Conservation (phyloP, 2,113 vertebrate species). For the Leptosomus discolor region DNA sequence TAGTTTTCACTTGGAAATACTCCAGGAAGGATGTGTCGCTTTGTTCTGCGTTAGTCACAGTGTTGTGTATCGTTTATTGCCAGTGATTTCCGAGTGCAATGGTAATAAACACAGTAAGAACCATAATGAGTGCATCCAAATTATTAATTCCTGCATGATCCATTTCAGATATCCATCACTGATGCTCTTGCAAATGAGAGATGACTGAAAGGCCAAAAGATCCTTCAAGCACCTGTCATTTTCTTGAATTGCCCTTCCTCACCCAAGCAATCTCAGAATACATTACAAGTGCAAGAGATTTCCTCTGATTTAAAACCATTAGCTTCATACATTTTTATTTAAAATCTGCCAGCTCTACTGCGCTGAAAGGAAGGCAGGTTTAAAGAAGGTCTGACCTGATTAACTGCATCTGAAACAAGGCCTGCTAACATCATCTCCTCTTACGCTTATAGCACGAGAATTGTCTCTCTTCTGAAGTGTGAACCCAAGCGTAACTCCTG, state of each 20-base stretch:
- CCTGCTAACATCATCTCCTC: neutral
- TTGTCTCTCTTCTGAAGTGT: neutral
- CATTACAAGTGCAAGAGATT: neutral
- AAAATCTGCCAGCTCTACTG: neutral
- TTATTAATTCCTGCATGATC: neutral
- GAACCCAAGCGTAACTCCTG: neutral
- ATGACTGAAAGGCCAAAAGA: neutral
- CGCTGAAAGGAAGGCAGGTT: neutral
- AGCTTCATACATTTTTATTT: neutral
- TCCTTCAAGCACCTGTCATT: neutral
- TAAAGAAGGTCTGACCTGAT: neutral
- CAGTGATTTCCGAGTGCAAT: neutral
- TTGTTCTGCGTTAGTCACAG: neutral
- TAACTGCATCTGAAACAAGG: neutral
- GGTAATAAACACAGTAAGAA: neutral
- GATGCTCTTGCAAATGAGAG: neutral
- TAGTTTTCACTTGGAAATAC: neutral
- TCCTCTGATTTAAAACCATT: neutral
- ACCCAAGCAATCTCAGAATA: neutral
- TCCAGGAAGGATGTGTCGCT: rapidly evolving
- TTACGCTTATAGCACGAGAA: neutral
- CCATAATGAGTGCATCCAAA: neutral
- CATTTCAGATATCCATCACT: neutral
- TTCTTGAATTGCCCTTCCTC: neutral
- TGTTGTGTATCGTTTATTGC: rapidly evolving